Conservation (phyloP, 2,113 vertebrate species). For the Laticauda colubrina region DNA sequence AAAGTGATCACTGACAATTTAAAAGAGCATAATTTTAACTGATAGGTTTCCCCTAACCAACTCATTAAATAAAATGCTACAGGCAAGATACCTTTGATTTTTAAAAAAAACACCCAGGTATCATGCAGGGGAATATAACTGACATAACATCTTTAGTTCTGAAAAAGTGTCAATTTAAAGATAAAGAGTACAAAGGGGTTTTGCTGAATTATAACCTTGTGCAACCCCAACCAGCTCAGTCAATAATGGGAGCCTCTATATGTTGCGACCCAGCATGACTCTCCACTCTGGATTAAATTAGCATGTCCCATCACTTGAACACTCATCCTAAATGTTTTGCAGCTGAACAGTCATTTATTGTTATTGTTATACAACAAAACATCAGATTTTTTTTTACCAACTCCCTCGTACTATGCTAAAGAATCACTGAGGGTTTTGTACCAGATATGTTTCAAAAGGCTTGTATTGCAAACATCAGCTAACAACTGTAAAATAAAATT, state of each 20-base stretch:
- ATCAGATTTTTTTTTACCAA: neutral
- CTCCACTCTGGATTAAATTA: neutral
- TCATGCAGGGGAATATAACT: neutral
- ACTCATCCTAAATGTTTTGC: neutral
- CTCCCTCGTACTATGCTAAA: neutral
- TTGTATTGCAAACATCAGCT: neutral
- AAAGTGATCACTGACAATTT: neutral
- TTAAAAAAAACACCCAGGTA: neutral
- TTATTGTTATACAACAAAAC: neutral
- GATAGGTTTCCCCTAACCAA: neutral
- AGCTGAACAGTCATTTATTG: neutral
- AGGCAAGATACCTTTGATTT: neutral
- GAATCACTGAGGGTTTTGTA: neutral
- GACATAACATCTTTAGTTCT: neutral
- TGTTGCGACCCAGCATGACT: neutral
- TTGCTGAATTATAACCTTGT: neutral
- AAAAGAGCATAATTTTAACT: neutral
- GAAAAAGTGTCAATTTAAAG: neutral
- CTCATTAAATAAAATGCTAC: neutral
- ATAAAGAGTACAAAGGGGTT: neutral
- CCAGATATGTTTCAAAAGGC: neutral
- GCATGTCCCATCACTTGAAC: neutral
- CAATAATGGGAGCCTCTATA: neutral
- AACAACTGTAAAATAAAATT: neutral
- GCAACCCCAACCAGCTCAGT: neutral